Evolutionary conservation across 2,888 invertebrate species (phyloP), one percentile per base, ranked within the genome.

Genomic region (Monochamus alternatus): DNA sequence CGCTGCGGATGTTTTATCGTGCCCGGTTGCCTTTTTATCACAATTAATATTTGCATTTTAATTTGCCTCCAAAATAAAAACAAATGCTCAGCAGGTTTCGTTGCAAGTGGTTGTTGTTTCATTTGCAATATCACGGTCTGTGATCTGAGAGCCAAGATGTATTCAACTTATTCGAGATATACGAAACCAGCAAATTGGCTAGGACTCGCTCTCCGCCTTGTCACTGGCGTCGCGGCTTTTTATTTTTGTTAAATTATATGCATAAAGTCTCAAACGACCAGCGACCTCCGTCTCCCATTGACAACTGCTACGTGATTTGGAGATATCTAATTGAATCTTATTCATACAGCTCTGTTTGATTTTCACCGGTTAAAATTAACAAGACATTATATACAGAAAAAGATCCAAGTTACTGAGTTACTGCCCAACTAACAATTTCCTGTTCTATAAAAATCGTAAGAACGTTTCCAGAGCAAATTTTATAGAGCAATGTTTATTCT

Each of bases 161-260:
- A 83, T 84, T 82, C 84, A 81, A 81, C 83, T 81, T 82, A 83
- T 83, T 81, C 79, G 74, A 83, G 83, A 83, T 84, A 83, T 81
- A 76, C 78, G 75, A 81, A 78, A 80, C 76, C 84, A 82, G 83
- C 84, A 83, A 84, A 84, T 84, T 83, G 83, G 81, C 80, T 78
- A 77, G 80, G 73, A 79, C 78, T 80, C 78, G 77, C 79, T 78
- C 71, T 71, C 73, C 67, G 73, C 73, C 60, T 76, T 80, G 75
- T 74, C 76, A 80, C 75, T 72, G 62, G 60, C 31, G 47, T 52
- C 63, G 63, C n/a, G 71, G 51, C 31, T 43, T 71, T 66, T 66
- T 64, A 44, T 52, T 55, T 66, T 51, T 52, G 30, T 66, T 66
- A 38, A 51, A 69, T 69, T 31, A 60, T 60, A 69, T 69, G 69